phyloP scores from a whole-genome alignment of 2,797 vertebrate species.

The Myoxocephalus aenaeus region DNA sequence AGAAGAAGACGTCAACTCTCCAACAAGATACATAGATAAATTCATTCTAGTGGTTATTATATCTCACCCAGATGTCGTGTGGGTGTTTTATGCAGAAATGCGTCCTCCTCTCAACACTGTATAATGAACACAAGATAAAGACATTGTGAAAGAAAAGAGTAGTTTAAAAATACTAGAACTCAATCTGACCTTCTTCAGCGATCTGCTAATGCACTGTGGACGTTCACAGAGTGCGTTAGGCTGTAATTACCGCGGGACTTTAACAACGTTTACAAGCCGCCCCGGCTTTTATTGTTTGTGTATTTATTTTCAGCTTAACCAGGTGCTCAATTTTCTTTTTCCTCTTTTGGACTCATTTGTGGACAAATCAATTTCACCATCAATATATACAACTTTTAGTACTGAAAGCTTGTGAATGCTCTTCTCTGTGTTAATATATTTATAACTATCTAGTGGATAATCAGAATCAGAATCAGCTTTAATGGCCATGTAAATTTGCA shows the following conservation, averaged over 20 bases:
- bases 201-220: conserved; percentile 19
- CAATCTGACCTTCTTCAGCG: neutral
- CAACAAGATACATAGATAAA: conserved; percentile 36
- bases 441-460: neutral
- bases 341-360: neutral
- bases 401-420: neutral
- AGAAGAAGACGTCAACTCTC: conserved; percentile 19
- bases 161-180: neutral
- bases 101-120: neutral
- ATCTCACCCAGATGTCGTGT: conserved; percentile 20
- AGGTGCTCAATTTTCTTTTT: neutral
- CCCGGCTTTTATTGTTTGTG: neutral
- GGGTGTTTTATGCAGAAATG: conserved; percentile 23
- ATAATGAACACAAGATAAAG: neutral
- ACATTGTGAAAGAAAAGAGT: too few species aligned
- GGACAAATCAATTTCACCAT: neutral
- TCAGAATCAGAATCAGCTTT: too few species aligned
- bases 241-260: neutral
- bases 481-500: too few species aligned
- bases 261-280: neutral
- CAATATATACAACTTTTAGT: neutral
- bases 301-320: neutral
- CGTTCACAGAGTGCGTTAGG: too few species aligned
- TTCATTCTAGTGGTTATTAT: conserved; percentile 31
- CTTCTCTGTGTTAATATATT: neutral